A percentile compares a stretch with the other conserved stretches of the same genome.
These are phyloP conservation scores for Penaeus japonicus DNA, from an alignment of 1,140 invertebrate species.

Conservation along the genomic window DNA sequence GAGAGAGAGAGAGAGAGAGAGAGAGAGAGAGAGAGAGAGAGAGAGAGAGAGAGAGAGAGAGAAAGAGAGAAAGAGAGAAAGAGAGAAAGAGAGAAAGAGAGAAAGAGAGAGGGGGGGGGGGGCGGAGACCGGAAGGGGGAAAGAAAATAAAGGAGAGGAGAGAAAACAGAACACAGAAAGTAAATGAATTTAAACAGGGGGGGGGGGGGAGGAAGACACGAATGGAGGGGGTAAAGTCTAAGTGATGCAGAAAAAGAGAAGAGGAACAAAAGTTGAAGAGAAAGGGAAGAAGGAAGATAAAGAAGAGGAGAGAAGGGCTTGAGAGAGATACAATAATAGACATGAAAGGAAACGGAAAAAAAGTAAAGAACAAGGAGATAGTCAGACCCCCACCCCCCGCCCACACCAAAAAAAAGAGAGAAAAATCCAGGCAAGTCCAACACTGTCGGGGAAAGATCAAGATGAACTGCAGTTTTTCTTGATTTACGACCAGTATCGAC, in stretches of 20 bases:
- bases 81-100: conserved; percentile 20
- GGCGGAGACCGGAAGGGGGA: too few relatives aligned
- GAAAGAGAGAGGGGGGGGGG: neutral
- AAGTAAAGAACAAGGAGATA: too few relatives aligned
- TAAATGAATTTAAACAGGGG: neutral
- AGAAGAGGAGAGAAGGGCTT: neutral
- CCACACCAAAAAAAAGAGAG: too few relatives aligned
- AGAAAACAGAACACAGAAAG: neutral
- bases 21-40: too few relatives aligned
- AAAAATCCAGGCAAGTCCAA: too few relatives aligned
- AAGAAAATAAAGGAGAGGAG: neutral
- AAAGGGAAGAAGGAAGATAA: neutral
- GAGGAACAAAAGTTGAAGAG: neutral
- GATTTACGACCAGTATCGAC: too few relatives aligned
- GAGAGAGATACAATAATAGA: neutral
- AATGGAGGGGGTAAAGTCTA: neutral
- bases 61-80: neutral
- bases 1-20: too few relatives aligned
- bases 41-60: neutral
- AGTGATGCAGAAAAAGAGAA: neutral
- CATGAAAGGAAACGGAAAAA: too few relatives aligned
- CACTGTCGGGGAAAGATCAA: too few relatives aligned
- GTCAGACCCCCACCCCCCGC: too few relatives aligned
- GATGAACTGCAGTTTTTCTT: too few relatives aligned
- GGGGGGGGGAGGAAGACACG: neutral